A percentile compares a stretch with the other conserved stretches of the same genome.
Evolutionary conservation across 2,797 vertebrate species (phyloP).

Genomic region (Spheniscus humboldti): DNA sequence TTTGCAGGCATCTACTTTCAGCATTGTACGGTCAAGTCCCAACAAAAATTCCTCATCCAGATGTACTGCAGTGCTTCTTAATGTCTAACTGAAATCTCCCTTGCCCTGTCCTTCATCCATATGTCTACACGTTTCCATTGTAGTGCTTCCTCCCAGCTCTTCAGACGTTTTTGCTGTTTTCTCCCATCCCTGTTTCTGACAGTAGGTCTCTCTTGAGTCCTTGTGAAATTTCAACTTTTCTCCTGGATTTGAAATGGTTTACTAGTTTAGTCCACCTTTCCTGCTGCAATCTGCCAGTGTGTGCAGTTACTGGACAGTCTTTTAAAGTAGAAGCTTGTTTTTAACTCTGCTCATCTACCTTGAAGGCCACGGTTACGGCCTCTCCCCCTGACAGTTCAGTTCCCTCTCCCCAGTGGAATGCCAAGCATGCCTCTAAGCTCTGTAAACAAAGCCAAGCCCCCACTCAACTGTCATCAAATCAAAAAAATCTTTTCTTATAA

Average conservation of each 20-base stretch:
- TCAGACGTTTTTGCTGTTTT: neutral
- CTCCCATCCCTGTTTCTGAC: neutral
- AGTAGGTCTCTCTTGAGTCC: neutral
- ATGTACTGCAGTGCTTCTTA: neutral
- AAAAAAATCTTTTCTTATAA: neutral
- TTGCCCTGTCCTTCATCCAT: neutral
- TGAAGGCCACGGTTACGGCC: neutral
- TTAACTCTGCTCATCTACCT: neutral
- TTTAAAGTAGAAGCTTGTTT: neutral
- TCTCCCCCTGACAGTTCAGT: neutral
- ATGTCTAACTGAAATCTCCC: neutral
- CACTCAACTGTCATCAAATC: neutral
- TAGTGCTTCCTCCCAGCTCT: neutral
- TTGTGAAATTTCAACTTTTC: neutral
- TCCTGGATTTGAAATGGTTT: neutral
- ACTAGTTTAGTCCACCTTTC: neutral
- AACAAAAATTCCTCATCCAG: neutral
- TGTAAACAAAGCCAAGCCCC: neutral
- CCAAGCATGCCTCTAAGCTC: neutral
- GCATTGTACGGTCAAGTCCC: neutral
- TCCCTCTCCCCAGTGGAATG: neutral
- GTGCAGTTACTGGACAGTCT: neutral
- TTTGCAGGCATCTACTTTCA: neutral
- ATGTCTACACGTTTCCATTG: neutral
- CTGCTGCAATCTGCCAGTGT: neutral